phyloP scores from a whole-genome alignment of 2,113 vertebrate genomes.

The Ascaphus truei region DNA sequence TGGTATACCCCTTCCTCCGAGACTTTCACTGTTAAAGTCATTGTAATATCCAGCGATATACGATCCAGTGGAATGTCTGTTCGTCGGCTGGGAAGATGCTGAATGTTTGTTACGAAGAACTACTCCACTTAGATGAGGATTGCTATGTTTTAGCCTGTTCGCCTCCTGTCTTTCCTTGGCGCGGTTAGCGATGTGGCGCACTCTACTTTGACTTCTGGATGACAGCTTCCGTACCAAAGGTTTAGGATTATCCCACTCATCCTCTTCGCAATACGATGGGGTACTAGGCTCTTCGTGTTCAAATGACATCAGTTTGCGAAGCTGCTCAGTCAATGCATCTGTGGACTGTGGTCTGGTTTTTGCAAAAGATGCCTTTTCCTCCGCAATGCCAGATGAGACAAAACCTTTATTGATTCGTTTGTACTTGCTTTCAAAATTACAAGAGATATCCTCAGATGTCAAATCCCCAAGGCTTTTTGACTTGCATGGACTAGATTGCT shows the following conservation, averaged over 20 bases:
- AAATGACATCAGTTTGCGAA: conserved; percentile 79
- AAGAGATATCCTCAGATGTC: conserved; percentile 94
- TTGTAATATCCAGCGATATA: conserved; percentile 85
- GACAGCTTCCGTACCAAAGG: conserved; percentile 83
- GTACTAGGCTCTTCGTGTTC: conserved; percentile 71
- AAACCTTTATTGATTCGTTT: conserved; percentile 91
- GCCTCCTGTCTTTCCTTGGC: conserved; percentile 89
- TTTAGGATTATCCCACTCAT: conserved; percentile 63
- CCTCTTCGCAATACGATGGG: conserved; percentile 40
- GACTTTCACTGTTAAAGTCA: conserved; percentile 36
- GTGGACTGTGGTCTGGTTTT: conserved; percentile 54
- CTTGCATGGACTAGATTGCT: conserved; percentile 74
- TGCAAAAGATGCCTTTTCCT: conserved; percentile 50
- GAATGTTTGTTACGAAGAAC: conserved; percentile 73
- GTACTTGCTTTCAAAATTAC: conserved; percentile 95
- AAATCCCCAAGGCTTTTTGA: conserved; percentile 95
- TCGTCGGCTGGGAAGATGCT: conserved; percentile 51
- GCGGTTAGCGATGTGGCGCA: conserved; percentile 90
- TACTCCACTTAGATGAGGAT: conserved; percentile 52
- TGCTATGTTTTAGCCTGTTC: conserved; percentile 57
- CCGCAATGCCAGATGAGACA: conserved; percentile 68
- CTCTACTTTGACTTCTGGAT: conserved; percentile 90
- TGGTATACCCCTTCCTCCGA: conserved; percentile 75
- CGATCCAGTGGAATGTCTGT: conserved; percentile 90
- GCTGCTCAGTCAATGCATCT: conserved; percentile 83